These are phyloP conservation scores for Hestina assimilis DNA, from an alignment of 1,140 invertebrate species.

Conservation along the genomic window DNA sequence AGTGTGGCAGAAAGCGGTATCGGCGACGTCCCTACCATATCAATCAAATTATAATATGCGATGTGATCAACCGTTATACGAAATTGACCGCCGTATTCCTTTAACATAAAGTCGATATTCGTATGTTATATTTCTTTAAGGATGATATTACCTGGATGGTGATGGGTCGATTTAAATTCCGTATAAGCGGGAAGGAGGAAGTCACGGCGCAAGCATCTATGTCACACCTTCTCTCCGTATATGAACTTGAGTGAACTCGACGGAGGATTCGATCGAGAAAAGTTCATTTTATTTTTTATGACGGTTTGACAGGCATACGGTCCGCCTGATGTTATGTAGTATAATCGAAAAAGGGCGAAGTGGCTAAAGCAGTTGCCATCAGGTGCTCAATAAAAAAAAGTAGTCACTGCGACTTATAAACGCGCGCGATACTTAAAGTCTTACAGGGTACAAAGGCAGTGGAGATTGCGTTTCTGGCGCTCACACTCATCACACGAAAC, in stretches of 20 bases:
- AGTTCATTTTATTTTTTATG: neutral
- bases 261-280: constrained; percentile 40
- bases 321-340: no score
- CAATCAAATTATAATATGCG: constrained; percentile 73
- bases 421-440: no score
- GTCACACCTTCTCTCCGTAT: constrained; percentile 73
- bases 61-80: constrained; percentile 32
- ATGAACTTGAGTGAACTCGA: constrained; percentile 70
- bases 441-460: no score
- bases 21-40: constrained; percentile 64
- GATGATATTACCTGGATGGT: constrained; percentile 48
- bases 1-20: constrained; percentile 70
- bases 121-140: constrained; percentile 15
- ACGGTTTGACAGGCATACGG: no score
- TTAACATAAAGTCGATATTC: constrained; percentile 38
- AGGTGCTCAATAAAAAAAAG: no score
- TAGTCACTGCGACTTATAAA: no score
- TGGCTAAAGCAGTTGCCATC: no score
- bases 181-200: constrained; percentile 76
- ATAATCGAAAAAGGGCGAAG: no score
- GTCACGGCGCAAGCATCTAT: constrained; percentile 67
- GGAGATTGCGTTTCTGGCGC: no score
- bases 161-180: constrained; percentile 75
- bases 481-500: no score
- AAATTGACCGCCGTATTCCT: constrained; percentile 33